These are phyloP conservation scores for Podarcis lilfordi DNA, from an alignment of 2,797 vertebrate species.

Conservation along the genomic window DNA sequence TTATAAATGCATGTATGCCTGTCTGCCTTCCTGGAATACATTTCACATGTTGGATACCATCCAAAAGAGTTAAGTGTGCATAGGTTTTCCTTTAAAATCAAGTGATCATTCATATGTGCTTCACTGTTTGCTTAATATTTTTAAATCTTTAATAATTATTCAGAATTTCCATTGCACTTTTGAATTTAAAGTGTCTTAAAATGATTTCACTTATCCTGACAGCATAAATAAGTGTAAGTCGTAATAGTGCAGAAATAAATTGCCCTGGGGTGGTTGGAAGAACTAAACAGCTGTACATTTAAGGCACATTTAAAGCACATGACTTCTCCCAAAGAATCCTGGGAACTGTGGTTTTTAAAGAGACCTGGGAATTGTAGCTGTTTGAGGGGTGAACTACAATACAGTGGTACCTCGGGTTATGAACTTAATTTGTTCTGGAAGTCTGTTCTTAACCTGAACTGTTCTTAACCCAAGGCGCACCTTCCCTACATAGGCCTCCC, in stretches of 20 bases:
- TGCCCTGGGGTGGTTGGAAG: not conserved
- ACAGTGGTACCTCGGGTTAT: too few species aligned
- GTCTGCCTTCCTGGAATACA: slow-evolving; percentile 12
- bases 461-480: too few species aligned
- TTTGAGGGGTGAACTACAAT: too few species aligned
- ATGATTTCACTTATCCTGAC: not conserved
- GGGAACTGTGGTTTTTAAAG: too few species aligned
- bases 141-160: not conserved
- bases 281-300: not conserved
- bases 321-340: too few species aligned
- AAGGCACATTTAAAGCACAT: too few species aligned
- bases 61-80: not conserved
- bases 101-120: not conserved
- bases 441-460: too few species aligned
- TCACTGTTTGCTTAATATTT: not conserved
- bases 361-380: too few species aligned
- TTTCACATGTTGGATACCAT: not conserved
- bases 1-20: not conserved
- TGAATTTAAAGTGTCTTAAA: not conserved
- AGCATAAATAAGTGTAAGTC: not conserved
- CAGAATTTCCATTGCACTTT: not conserved
- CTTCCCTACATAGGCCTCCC: too few species aligned
- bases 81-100: not conserved
- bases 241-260: not conserved
- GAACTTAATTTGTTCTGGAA: too few species aligned